phyloP scores from a whole-genome alignment of 1,140 invertebrate genomes.

The Calliopsis andreniformis region DNA sequence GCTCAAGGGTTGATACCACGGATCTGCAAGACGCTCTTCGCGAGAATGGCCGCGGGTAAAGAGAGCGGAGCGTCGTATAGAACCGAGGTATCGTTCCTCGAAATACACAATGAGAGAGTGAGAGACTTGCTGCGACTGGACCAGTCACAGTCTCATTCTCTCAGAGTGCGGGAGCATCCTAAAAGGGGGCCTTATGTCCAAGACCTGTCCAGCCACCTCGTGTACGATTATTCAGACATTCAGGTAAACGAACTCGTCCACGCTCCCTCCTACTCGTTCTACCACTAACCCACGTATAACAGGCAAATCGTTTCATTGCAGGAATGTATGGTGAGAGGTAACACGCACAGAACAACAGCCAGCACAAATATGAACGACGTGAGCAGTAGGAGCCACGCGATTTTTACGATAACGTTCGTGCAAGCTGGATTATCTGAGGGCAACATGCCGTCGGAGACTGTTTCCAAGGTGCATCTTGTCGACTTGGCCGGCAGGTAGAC shows the following conservation, averaged over 20 bases:
- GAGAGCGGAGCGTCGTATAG: conserved; percentile 91
- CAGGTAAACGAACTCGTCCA: conserved; percentile 82
- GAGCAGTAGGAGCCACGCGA: conserved; percentile 96
- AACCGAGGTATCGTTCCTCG: conserved; percentile 92
- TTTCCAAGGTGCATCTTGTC: conserved; percentile 94
- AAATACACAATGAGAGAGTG: conserved; percentile 96
- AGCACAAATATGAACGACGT: conserved; percentile 94
- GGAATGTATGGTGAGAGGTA: conserved; percentile 90
- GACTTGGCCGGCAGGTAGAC: conserved; percentile 92
- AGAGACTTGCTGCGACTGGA: conserved; percentile 90
- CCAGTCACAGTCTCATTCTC: conserved; percentile 85
- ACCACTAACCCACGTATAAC: neutral
- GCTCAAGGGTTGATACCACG: conserved; percentile 93
- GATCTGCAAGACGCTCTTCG: conserved; percentile 90
- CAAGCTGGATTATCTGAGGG: conserved; percentile 91
- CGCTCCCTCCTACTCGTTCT: neutral
- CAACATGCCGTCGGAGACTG: conserved; percentile 91
- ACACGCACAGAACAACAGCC: conserved; percentile 90
- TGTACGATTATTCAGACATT: conserved; percentile 92
- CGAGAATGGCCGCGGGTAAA: conserved; percentile 88
- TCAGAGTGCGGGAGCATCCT: conserved; percentile 96
- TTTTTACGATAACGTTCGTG: conserved; percentile 96
- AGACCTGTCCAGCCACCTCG: conserved; percentile 92
- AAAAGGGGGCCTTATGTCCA: conserved; percentile 96
- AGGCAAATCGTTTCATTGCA: conserved; percentile 66